Evolutionary conservation across 2,888 invertebrate species (phyloP).

Genomic region (Oscheius sp.): DNA sequence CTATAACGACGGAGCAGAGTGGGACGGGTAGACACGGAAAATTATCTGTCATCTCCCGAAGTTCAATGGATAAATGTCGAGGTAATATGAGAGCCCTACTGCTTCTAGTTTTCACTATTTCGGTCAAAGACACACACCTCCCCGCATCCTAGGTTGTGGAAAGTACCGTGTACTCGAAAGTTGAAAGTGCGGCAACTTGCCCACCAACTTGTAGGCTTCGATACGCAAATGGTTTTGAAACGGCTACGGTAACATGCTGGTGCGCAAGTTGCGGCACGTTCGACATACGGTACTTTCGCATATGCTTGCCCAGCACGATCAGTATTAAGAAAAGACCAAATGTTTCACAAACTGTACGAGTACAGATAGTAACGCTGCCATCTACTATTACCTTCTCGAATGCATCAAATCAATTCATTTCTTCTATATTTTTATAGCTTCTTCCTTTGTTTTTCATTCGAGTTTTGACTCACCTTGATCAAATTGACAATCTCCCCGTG

Average conservation of each 20-base stretch:
- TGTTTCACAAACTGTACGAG: background rate
- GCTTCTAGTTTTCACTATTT: background rate
- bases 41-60: background rate
- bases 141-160: background rate
- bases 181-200: too few relatives aligned
- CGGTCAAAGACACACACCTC: background rate
- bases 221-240: too few relatives aligned
- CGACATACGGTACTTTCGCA: too few relatives aligned
- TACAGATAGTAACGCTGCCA: background rate
- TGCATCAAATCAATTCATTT: background rate
- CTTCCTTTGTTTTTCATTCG: background rate
- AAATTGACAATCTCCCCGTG: slow-evolving; percentile 97
- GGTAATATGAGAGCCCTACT: background rate
- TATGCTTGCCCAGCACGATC: too few relatives aligned
- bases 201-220: too few relatives aligned
- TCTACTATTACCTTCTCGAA: background rate
- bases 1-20: too few relatives aligned
- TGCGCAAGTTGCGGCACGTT: too few relatives aligned
- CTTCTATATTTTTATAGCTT: background rate
- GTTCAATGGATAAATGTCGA: background rate
- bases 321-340: too few relatives aligned
- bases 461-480: slow-evolving; percentile 81
- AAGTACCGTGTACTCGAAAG: too few relatives aligned
- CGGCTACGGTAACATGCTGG: too few relatives aligned
- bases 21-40: background rate